phyloP scores from a whole-genome alignment of 2,797 vertebrate species.

The Tinamus major region DNA sequence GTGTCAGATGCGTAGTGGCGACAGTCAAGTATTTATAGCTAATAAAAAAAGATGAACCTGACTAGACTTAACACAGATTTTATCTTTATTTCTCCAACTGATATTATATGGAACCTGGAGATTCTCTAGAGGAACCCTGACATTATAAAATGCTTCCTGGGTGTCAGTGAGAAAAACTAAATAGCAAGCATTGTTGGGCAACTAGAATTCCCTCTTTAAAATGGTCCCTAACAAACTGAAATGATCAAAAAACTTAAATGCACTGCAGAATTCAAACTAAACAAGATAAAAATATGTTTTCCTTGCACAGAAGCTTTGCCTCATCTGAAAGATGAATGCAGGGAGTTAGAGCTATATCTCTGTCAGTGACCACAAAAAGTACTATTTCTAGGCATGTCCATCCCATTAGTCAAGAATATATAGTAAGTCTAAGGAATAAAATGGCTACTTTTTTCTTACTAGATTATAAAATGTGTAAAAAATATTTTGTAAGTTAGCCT shows the following conservation, averaged over 20 bases:
- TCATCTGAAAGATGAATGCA: neutral
- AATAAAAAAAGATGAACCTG: neutral
- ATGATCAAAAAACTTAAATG: neutral
- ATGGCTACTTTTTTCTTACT: neutral
- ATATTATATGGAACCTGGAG: fast-evolving
- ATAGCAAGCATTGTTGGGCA: neutral
- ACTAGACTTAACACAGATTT: constrained; percentile 10
- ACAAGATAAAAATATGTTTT: constrained; percentile 10
- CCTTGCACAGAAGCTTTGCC: neutral
- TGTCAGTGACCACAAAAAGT: neutral
- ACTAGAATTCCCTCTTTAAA: neutral
- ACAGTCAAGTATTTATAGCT: constrained; percentile 25
- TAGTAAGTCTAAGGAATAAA: neutral
- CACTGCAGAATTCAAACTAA: neutral
- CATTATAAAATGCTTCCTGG: neutral
- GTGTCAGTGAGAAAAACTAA: neutral
- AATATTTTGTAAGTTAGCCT: neutral
- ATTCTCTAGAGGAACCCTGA: neutral
- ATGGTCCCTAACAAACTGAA: neutral
- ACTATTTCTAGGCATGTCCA: neutral
- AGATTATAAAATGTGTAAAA: neutral
- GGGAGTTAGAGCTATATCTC: neutral
- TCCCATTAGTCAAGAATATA: neutral
- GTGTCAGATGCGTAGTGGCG: neutral
- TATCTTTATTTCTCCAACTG: neutral